Base-by-base conservation (phyloP, 2,888 invertebrate genomes). In the Imbricaverruca yamaguchii region DNA sequence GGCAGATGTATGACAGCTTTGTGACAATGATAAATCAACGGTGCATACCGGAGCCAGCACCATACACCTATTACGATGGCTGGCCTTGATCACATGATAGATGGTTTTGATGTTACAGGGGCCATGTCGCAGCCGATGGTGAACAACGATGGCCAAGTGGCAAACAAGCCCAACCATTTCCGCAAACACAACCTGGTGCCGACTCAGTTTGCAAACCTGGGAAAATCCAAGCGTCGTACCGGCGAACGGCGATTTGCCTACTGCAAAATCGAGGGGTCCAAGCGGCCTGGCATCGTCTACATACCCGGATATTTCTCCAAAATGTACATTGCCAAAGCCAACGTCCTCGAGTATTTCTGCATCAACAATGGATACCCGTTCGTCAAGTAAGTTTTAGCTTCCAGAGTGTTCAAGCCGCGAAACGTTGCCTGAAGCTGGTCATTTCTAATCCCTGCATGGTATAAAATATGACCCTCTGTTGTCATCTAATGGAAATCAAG, bases 271-370 rank as follows among this genome's bases (percentile, higher is more conserved):
- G 25, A 67, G 3, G 67, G 67, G 0, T 2, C 67, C 11, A 23
- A 67, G 12, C 10, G 25, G 25, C 67, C 67, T 3, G 67, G 67
- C 13, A 23, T 67, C 25, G 25, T 67, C n/a, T 67, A 67, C 25
- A 25, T 67, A 25, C 67, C 67, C 7, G 67, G 67, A 10, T 67
- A 67, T 13, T 67, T 67, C n/a, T n/a, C 67, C 13, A n/a, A 13
- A 9, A 67, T 67, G 67, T n/a, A 67, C 25, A 67, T 67, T 13
- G 67, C 67, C 67, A 67, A 67, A 25, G 67, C 67, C 25, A 67
- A 67, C 25, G 13, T 67, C 13, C 4, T 67, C 10, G 67, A 67
- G 13, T 13, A 67, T 3, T 67, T n/a, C 67, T 67, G 67, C 25
- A 4, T n/a, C 6, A 67, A n/a, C 25, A n/a, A 67, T 4, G 67